Base-by-base conservation (phyloP, 2,888 invertebrate genomes). In the Quadroppia sp. region DNA sequence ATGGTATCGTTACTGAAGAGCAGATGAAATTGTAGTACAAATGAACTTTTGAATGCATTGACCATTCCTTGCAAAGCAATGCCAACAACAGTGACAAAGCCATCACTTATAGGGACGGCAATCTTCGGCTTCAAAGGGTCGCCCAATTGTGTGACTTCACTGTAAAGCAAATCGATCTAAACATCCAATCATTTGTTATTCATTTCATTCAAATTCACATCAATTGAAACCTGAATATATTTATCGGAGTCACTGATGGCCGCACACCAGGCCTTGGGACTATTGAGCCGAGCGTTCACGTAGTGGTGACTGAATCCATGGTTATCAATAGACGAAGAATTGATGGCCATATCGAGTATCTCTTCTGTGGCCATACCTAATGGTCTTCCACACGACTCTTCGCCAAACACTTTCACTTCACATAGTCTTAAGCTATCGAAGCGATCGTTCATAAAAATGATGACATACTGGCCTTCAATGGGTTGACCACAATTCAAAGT, bases 341-440 rank as follows among this genome's bases (percentile, higher is more conserved):
- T 75, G 15, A 79, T 76, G 30, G 79, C 78, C 13, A 73, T 71
- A 67, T 79, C 79, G 15, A 77, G 77, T 28, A 79, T 79, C 71
- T 79, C 79, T 78, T 79, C 79, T 0, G 79, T 77, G 15, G 79
- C 78, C 79, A 79, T 79, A n/a, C 79, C 79, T 30, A 79, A 73
- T 17, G 79, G 79, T 64, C 79, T 78, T 0, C 79, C 79, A 74
- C 79, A 79, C 11, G 78, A 76, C 70, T 79, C 79, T 78, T 71
- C 77, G 32, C 78, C 79, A 70, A 78, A 79, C 1, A 79, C 77
- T 73, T 78, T 78, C 17, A 79, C 78, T 74, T 79, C 79, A 56
- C 79, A 79, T 17, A 79, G 71, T 61, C 78, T 76, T 7, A 79
- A 64, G n/a, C 77, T 77, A 45, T 79, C 79, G 70, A 77, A 77